A percentile compares a stretch with the other conserved stretches of the same genome.
These are phyloP conservation scores for Euwallacea similis DNA, from an alignment of 1,140 invertebrate species.

Conservation along the genomic window DNA sequence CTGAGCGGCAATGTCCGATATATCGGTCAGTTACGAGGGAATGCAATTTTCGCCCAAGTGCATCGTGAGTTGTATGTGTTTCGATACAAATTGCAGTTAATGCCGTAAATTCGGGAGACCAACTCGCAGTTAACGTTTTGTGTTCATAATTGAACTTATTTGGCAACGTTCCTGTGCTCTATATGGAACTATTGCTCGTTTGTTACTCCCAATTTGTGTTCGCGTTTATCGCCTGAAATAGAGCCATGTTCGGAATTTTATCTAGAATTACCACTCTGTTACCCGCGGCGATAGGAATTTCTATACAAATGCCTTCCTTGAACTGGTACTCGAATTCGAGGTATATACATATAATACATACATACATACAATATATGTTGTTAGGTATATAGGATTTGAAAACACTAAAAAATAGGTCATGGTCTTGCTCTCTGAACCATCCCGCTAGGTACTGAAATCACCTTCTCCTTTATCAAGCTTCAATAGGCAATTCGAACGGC, in stretches of 20 bases:
- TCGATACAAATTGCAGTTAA: conserved; percentile 28
- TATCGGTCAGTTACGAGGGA: conserved; percentile 1
- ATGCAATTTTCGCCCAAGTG: conserved; percentile 1
- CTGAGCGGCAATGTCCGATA: not conserved
- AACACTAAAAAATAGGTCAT: too few relatives aligned
- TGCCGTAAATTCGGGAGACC: conserved; percentile 7
- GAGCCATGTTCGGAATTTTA: conserved; percentile 12
- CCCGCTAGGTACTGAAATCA: too few relatives aligned
- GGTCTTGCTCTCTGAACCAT: too few relatives aligned
- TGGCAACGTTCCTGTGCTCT: conserved; percentile 23
- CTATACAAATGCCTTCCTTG: too few relatives aligned
- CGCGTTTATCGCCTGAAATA: conserved; percentile 17
- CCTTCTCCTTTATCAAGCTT: too few relatives aligned
- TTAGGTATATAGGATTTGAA: too few relatives aligned
- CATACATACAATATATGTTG: too few relatives aligned
- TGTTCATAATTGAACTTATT: conserved; percentile 31
- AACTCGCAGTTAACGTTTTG: conserved; percentile 25
- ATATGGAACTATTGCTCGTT: conserved; percentile 21
- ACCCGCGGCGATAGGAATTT: too few relatives aligned
- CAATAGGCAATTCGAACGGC: too few relatives aligned
- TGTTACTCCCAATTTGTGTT: conserved; percentile 24
- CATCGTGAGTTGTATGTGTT: conserved; percentile 6
- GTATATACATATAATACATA: too few relatives aligned
- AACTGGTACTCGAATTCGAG: too few relatives aligned
- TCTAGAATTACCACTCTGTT: not conserved